These are phyloP conservation scores for Porites divaricata DNA, from an alignment of 92 coral and sea anemone genomes.

Conservation along the genomic window DNA sequence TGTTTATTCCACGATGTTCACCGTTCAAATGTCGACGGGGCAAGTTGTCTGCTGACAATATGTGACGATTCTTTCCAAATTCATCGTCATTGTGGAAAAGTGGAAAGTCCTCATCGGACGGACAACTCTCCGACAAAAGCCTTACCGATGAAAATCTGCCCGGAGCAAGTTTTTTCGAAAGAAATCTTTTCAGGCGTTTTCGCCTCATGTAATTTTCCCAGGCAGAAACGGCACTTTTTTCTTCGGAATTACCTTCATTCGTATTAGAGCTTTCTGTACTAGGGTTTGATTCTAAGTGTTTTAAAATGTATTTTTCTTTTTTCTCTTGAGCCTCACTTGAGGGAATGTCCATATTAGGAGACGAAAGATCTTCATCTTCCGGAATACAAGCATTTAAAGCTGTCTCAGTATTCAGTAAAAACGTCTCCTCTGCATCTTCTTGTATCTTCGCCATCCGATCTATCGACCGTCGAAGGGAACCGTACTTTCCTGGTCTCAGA, in stretches of 20 bases:
- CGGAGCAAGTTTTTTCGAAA: conserved; percentile 64
- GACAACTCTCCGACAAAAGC: conserved; percentile 64
- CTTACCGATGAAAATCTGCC: conserved; percentile 84
- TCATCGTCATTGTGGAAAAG: conserved; percentile 37
- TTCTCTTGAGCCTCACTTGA: neutral
- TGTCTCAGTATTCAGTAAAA: conserved; percentile 40
- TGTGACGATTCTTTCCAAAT: neutral
- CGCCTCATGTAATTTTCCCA: conserved; percentile 50
- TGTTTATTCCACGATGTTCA: neutral
- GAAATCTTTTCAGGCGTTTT: conserved; percentile 48
- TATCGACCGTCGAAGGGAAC: conserved; percentile 86
- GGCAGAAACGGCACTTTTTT: neutral
- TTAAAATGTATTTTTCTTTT: neutral
- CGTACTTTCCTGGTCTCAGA: conserved; percentile 84
- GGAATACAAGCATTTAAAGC: conserved; percentile 35
- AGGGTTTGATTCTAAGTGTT: neutral
- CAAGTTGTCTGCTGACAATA: conserved; percentile 40
- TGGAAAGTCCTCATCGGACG: conserved; percentile 54
- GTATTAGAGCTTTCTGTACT: conserved; percentile 1
- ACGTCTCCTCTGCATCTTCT: conserved; percentile 76
- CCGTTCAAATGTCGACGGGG: conserved; percentile 4
- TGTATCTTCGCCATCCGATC: conserved; percentile 87
- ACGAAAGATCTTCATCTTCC: conserved; percentile 15
- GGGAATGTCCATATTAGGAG: neutral
- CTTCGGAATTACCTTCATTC: neutral